phyloP scores from a whole-genome alignment of 2,888 invertebrate species.

The Orgyia antiqua region DNA sequence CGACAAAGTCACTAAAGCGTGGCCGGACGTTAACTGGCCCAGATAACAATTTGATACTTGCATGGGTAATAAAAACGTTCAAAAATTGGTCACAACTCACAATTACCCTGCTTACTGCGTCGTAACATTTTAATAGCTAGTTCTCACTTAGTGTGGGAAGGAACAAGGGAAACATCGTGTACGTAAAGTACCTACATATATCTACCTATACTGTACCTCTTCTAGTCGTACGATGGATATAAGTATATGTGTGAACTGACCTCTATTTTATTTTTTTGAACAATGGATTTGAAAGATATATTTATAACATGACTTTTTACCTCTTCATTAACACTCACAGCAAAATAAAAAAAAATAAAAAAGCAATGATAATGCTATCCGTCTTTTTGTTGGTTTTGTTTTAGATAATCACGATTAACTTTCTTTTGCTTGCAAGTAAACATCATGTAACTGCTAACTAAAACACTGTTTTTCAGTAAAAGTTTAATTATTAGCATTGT shows the following conservation, averaged over 20 bases:
- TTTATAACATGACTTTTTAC: not conserved
- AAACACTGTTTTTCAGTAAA: no score
- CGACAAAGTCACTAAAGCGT: constrained; percentile 37
- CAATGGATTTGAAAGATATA: no score
- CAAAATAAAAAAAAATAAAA: not conserved
- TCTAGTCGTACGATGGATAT: constrained; percentile 8
- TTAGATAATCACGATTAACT: no score
- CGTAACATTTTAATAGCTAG: constrained; percentile 69
- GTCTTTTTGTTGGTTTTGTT: no score
- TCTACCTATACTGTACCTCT: no score
- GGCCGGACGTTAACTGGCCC: constrained; percentile 37
- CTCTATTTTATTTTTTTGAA: constrained; percentile 2
- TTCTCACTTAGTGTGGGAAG: constrained; percentile 63
- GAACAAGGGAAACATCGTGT: constrained; percentile 16
- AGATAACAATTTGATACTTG: constrained; percentile 68
- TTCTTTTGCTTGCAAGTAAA: no score
- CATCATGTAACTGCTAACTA: no score
- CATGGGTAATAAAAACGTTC: constrained; percentile 67
- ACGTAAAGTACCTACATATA: constrained; percentile 6
- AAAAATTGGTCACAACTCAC: constrained; percentile 71
- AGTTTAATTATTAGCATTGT: no score
- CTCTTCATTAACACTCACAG: constrained; percentile 4
- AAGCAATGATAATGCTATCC: no score
- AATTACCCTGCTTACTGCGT: constrained; percentile 67
- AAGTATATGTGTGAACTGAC: constrained; percentile 7